phyloP scores from a whole-genome alignment of 2,113 vertebrate species.

The Numida meleagris region DNA sequence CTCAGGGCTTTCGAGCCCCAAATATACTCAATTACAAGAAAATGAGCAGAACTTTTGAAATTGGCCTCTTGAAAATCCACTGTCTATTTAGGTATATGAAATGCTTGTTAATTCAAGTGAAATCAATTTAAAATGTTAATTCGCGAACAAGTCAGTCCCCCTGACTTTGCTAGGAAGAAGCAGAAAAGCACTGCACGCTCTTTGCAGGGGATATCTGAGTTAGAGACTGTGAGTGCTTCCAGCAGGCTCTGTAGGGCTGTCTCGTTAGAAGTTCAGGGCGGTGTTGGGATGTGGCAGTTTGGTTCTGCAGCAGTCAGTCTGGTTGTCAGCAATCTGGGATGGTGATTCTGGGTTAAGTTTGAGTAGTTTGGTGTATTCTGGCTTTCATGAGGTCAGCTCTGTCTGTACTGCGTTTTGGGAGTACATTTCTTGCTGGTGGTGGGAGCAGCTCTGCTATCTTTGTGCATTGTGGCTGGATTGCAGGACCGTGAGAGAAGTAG shows the following conservation, averaged over 20 bases:
- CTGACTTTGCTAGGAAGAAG: neutral
- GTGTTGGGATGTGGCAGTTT: fast-evolving
- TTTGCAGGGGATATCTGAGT: neutral
- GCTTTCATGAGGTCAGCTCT: neutral
- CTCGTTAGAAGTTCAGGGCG: neutral
- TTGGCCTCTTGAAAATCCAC: neutral
- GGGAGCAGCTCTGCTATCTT: neutral
- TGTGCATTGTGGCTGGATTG: neutral
- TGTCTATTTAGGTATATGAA: neutral
- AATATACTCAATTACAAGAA: neutral
- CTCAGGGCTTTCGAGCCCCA: neutral
- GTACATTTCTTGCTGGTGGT: neutral
- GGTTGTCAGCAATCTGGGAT: neutral
- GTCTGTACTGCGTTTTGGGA: neutral
- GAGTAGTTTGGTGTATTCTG: neutral
- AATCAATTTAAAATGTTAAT: neutral
- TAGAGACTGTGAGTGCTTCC: neutral
- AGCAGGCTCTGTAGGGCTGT: neutral
- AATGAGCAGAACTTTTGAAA: neutral
- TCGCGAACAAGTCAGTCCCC: neutral
- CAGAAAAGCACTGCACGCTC: neutral
- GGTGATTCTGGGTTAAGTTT: neutral
- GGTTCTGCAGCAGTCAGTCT: neutral
- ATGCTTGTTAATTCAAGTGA: neutral
- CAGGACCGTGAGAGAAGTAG: neutral